Percentiles rank a stretch among this genome's conserved stretches.
These are phyloP conservation scores for Erebia ligea DNA, from an alignment of 2,888 invertebrate genomes.

Conservation along the genomic window DNA sequence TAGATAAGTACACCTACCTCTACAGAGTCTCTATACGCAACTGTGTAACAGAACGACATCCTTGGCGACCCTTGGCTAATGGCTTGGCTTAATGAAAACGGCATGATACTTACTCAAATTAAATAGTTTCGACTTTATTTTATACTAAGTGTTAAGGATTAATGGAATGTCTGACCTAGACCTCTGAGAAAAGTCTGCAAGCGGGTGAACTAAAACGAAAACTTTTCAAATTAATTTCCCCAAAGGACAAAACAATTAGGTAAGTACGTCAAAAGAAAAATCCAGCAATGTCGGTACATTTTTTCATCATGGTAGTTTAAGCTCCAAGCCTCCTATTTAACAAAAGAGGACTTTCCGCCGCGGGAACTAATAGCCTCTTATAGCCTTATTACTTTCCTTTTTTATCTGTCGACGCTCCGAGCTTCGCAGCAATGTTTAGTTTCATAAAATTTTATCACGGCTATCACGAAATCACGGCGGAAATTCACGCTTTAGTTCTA, in stretches of 20 bases:
- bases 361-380: slow-evolving; percentile 28
- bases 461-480: slow-evolving; percentile 30
- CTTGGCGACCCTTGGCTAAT: no score
- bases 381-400: slow-evolving; percentile 30
- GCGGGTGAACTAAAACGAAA: neutral
- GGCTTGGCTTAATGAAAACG: no score
- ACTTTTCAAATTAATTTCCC: slow-evolving; percentile 18
- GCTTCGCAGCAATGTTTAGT: slow-evolving; percentile 32
- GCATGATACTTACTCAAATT: no score
- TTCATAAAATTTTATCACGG: slow-evolving; percentile 37
- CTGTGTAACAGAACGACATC: no score
- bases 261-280: slow-evolving; percentile 19
- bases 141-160: no score
- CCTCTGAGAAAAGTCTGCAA: neutral
- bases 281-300: slow-evolving; percentile 14
- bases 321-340: slow-evolving; percentile 26
- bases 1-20: no score
- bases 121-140: no score
- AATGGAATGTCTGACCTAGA: no score
- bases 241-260: slow-evolving; percentile 18
- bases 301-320: slow-evolving; percentile 25
- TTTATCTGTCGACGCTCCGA: slow-evolving; percentile 35
- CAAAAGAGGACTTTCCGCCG: slow-evolving; percentile 23
- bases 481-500: slow-evolving; percentile 26
- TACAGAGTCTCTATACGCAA: no score